These are phyloP conservation scores for Asobara japonica DNA, from an alignment of 1,140 invertebrate genomes.

Conservation along the genomic window DNA sequence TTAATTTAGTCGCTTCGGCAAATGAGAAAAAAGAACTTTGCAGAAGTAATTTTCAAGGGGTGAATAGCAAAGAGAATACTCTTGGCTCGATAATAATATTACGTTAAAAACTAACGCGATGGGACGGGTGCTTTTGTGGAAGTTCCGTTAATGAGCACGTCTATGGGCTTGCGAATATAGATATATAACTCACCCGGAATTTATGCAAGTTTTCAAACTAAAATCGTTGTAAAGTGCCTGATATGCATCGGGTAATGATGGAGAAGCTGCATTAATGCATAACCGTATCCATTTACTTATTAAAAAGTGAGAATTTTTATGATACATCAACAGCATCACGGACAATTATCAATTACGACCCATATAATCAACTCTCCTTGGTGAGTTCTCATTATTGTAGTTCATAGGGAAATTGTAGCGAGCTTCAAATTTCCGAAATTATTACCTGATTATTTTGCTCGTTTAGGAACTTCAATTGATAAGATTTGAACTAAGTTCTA, in stretches of 20 bases:
- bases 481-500: too few relatives aligned
- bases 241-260: background rate
- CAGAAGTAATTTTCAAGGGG: constrained; percentile 21
- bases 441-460: too few relatives aligned
- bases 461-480: too few relatives aligned
- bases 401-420: too few relatives aligned
- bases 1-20: constrained; percentile 23
- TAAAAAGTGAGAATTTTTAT: background rate
- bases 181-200: background rate
- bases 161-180: background rate
- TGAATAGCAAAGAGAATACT: background rate
- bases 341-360: too few relatives aligned
- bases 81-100: constrained; percentile 14
- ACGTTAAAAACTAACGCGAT: constrained; percentile 11
- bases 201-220: constrained; percentile 26
- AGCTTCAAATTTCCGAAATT: too few relatives aligned
- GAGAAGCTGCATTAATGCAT: background rate
- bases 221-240: background rate
- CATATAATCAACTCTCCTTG: too few relatives aligned
- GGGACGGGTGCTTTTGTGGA: constrained; percentile 8
- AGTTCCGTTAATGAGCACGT: constrained; percentile 21
- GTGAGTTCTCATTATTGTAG: too few relatives aligned
- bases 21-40: background rate
- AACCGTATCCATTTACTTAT: background rate
- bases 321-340: background rate